Base-by-base conservation (phyloP, 2,888 invertebrate genomes). In the Lasius fuliginosus region DNA sequence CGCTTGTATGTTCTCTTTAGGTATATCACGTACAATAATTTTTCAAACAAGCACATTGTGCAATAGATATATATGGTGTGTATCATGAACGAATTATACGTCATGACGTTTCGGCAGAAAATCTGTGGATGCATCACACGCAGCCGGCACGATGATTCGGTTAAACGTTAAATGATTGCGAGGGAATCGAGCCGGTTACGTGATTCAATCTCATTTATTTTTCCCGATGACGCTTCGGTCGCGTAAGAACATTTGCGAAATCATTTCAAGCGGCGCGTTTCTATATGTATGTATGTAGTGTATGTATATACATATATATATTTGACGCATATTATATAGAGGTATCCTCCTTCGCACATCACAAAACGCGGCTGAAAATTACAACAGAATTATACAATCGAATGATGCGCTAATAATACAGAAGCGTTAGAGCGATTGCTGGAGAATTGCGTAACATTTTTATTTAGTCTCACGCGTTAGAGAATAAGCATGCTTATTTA, bases 361-460 rank as follows among this genome's bases (percentile, higher is more conserved):
- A 49, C 0, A 18, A n/a, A 53, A 53, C 8, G n/a, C 8, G n/a
- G 8, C 8, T 8, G 8, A n/a, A 49, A 53, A 53, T 12, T 46
- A 27, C 65, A 40, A 65, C 18, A 65, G 76, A 53, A 76, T 67
- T 58, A 27, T n/a, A 40, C 30, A 77, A 42, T 67, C 27, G 27
- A n/a, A 8, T 23, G 62, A 75, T 46, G n/a, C 40, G 15, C 62
- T 56, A 40, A 77, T 56, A 18, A 42, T 56, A 11, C 56, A 23
- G 15, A 18, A 15, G 6, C 30, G 42, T 3, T 3, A 12, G 23
- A 23, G 33, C 79, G 79, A 60, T 79, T 36, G 15, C 36, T 71
- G 46, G 12, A 27, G 8, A 18, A 83, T 89, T 89, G 86, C 89
- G 87, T 46, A 89, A 89, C 11, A 8, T 46, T 79, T 46, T 30